Base-by-base conservation (phyloP, 2,888 invertebrate genomes). In the Iselma pallidipennis region DNA sequence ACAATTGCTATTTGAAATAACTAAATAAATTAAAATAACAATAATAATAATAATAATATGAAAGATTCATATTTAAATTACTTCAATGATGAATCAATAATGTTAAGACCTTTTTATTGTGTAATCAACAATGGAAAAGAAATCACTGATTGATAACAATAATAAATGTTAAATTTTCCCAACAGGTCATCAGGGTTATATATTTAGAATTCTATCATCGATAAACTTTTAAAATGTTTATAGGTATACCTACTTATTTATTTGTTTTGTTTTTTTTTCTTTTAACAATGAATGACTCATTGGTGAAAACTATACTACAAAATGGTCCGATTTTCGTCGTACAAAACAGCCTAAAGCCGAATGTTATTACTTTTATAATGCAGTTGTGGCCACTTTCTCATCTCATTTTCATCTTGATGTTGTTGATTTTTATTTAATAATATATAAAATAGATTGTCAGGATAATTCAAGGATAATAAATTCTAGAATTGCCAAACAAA, bases 241-340 rank as follows among this genome's bases (percentile, higher is more conserved):
- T n/a, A n/a, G n/a, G n/a, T n/a, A n/a, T n/a, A n/a, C n/a, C n/a
- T n/a, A n/a, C n/a, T n/a, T n/a, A n/a, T n/a, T n/a, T n/a, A n/a
- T n/a, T n/a, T n/a, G n/a, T n/a, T n/a, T n/a, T n/a, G n/a, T n/a
- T n/a, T 25, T 37, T 16, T 14, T 12, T 37, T 31, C n/a, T 14
- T 23, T 48, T 29, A 26, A 45, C 14, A 56, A 50, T 14, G 52
- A 6, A 45, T 59, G 53, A 59, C 16, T 59, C 59, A 49, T 42
- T 23, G 61, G 54, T 50, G 50, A 42, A 59, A 63, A 63, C 59
- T 53, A 59, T 59, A 63, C 59, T 53, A 62, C 54, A 19, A 49
- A 59, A 51, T 52, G 21, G 45, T 45, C 31, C 19, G 49, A 50
- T 58, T 58, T 58, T 61, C 23, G 28, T 61, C 23, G 29, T 31